phyloP scores from a whole-genome alignment of 1,140 invertebrate genomes.

The Chrysoperla carnea region DNA sequence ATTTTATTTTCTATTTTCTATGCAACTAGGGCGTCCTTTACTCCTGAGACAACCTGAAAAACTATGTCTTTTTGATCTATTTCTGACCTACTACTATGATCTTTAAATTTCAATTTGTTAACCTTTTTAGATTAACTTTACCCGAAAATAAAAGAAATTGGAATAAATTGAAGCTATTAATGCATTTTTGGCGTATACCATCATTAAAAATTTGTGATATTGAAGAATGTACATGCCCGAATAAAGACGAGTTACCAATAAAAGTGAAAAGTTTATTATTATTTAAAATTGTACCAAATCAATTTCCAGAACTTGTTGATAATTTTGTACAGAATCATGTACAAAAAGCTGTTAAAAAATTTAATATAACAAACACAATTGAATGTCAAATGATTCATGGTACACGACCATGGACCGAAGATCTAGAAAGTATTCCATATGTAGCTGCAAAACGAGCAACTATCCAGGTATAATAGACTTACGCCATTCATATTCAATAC shows the following conservation, averaged over 20 bases:
- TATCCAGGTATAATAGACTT: conserved; percentile 15
- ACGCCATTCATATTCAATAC: too few species aligned
- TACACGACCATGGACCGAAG: conserved; percentile 17
- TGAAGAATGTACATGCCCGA: conserved; percentile 16
- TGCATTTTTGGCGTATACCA: conserved; percentile 20
- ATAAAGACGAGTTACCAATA: conserved; percentile 9
- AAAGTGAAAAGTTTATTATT: conserved; percentile 16
- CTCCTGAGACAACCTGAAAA: too few species aligned
- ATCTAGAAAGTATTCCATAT: conserved; percentile 13
- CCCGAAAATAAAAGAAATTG: conserved; percentile 14
- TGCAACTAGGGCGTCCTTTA: too few species aligned
- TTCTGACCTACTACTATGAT: too few species aligned
- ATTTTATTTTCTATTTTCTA: too few species aligned
- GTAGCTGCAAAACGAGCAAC: conserved; percentile 17
- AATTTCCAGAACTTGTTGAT: conserved; percentile 12
- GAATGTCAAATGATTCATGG: conserved; percentile 10
- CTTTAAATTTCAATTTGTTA: too few species aligned
- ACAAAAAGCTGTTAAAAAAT: conserved; percentile 11
- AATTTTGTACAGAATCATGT: conserved; percentile 10
- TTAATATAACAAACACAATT: conserved; percentile 15
- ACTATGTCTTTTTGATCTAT: too few species aligned
- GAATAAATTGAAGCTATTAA: conserved; percentile 18
- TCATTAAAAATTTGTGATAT: conserved; percentile 14
- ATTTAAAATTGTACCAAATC: conserved; percentile 19
- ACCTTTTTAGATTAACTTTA: conserved; percentile 5